Conservation (phyloP, 1,140 invertebrate genomes). For the Teleopsis dalmanni region DNA sequence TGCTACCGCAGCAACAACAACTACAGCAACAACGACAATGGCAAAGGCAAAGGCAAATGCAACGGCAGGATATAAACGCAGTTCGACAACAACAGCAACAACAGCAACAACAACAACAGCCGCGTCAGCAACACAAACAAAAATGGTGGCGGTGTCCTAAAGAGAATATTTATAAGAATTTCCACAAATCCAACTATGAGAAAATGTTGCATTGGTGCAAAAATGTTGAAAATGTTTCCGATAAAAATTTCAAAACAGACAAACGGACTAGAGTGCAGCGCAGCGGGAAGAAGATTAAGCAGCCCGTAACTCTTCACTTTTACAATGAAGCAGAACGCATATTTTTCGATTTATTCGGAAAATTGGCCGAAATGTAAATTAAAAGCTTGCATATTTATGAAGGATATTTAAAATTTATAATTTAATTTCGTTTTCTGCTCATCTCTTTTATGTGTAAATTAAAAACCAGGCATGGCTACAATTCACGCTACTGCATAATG, state of each 20-base stretch:
- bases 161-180: too few species aligned
- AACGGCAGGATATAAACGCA: neutral
- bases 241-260: too few species aligned
- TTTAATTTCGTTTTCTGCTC: neutral
- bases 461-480: slow-evolving; percentile 49
- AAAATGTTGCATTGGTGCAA: neutral
- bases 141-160: neutral
- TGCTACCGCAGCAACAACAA: too few species aligned
- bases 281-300: too few species aligned
- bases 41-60: neutral
- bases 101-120: neutral
- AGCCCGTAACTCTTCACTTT: too few species aligned
- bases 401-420: neutral
- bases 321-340: slow-evolving; percentile 2
- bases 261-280: too few species aligned
- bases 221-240: neutral
- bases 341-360: slow-evolving; percentile 5
- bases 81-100: neutral
- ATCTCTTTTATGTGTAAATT: neutral
- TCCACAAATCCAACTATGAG: too few species aligned
- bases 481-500: slow-evolving; percentile 58
- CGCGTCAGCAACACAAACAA: neutral
- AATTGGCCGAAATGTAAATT: slow-evolving; percentile 1
- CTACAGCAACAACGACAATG: too few species aligned
- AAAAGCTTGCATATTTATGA: neutral